Evolutionary conservation across 2,888 invertebrate genomes (phyloP).

Genomic region (Leptura quadrifasciata): DNA sequence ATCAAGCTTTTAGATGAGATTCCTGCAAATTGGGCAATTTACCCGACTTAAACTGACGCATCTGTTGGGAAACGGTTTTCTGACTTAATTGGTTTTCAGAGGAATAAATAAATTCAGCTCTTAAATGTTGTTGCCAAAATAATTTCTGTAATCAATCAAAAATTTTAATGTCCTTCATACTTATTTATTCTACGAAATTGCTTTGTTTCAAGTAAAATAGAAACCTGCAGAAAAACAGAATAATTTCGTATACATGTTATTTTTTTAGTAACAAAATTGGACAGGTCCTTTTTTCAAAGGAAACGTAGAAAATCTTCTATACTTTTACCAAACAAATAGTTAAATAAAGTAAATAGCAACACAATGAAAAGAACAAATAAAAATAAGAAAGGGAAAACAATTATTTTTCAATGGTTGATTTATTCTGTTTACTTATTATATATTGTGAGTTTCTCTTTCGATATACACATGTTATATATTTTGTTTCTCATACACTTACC

Average conservation of each 20-base stretch:
- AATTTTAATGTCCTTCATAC: constrained; percentile 14
- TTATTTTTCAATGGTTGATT: constrained; percentile 37
- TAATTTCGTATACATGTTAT: neutral
- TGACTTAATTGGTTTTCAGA: constrained; percentile 55
- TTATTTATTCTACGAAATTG: neutral
- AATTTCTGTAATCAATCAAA: constrained; percentile 33
- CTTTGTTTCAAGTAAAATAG: neutral
- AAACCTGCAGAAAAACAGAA: neutral
- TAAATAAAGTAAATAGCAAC: constrained; percentile 30
- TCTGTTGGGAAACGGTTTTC: constrained; percentile 58
- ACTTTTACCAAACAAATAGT: constrained; percentile 24
- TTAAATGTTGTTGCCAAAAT: constrained; percentile 45
- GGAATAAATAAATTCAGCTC: constrained; percentile 53
- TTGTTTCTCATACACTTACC: neutral
- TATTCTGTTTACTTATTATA: constrained; percentile 30
- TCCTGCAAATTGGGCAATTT: constrained; percentile 60
- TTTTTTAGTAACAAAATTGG: constrained; percentile 5
- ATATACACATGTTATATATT: constrained; percentile 1
- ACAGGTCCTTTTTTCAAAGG: constrained; percentile 26
- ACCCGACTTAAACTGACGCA: constrained; percentile 54
- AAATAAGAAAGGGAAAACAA: constrained; percentile 28
- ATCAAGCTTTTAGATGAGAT: constrained; percentile 55
- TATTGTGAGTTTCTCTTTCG: constrained; percentile 7
- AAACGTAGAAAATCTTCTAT: neutral
- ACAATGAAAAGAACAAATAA: constrained; percentile 35